phyloP scores from a whole-genome alignment of 2,113 vertebrate genomes.

The Cacatua alba region DNA sequence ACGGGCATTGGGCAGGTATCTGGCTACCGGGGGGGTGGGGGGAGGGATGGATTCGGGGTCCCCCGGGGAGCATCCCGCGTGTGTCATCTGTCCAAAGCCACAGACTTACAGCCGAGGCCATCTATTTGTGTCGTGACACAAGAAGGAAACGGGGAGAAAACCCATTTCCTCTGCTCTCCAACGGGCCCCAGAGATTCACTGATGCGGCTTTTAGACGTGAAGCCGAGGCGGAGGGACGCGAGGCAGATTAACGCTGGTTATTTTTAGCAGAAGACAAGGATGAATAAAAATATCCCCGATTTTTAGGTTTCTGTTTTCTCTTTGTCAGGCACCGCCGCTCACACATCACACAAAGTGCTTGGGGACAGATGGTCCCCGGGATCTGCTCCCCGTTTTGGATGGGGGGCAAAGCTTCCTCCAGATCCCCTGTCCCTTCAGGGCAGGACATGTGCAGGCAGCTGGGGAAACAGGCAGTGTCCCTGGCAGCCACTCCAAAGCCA shows the following conservation, averaged over 20 bases:
- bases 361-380: background rate
- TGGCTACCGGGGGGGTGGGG: background rate
- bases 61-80: too few relatives aligned
- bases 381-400: background rate
- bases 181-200: too few relatives aligned
- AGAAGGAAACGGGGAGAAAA: too few relatives aligned
- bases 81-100: too few relatives aligned
- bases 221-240: too few relatives aligned
- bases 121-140: too few relatives aligned
- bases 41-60: too few relatives aligned
- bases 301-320: background rate
- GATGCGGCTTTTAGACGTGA: too few relatives aligned
- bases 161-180: too few relatives aligned
- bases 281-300: constrained; percentile 34
- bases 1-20: fast-evolving
- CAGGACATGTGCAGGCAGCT: background rate
- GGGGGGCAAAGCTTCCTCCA: background rate
- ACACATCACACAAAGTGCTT: background rate
- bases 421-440: background rate
- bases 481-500: background rate
- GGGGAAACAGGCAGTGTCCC: constrained; percentile 33
- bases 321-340: background rate
- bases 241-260: background rate
- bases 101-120: too few relatives aligned
- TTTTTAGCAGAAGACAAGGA: constrained; percentile 50